Evolutionary conservation across 2,888 invertebrate genomes (phyloP).

Genomic region (Pyrocoelia pectoralis): DNA sequence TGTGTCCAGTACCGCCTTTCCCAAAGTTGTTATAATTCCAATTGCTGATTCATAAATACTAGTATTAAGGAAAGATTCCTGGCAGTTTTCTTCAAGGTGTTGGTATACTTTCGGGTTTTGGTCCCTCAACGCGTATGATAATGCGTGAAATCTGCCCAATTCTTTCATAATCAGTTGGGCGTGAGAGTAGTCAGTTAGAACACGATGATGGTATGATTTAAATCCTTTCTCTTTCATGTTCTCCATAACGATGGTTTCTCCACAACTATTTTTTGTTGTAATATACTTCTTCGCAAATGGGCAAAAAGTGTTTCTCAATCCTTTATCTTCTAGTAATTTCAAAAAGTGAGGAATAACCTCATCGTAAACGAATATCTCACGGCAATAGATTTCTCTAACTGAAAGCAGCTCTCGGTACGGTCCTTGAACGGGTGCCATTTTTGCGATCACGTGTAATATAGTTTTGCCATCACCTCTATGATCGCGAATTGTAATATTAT

Average conservation of each 20-base stretch:
- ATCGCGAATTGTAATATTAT: not conserved
- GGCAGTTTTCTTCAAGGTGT: not conserved
- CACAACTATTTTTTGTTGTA: not conserved
- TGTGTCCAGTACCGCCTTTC: not conserved
- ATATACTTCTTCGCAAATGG: not conserved
- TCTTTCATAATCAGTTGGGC: slow-evolving; percentile 9
- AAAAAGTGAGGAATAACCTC: not conserved
- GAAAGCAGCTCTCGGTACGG: not conserved
- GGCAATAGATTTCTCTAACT: not conserved
- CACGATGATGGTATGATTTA: not conserved
- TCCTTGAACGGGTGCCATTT: not conserved
- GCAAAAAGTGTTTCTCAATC: not conserved
- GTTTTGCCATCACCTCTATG: not conserved
- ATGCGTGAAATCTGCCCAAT: slow-evolving; percentile 20
- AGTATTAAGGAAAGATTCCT: not conserved
- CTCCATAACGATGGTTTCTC: slow-evolving; percentile 15
- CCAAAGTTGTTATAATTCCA: not conserved
- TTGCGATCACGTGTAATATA: not conserved
- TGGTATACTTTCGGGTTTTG: slow-evolving; percentile 13
- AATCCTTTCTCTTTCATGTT: slow-evolving; percentile 16
- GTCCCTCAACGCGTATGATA: slow-evolving; percentile 23
- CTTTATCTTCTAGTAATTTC: not conserved
- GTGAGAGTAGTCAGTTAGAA: slow-evolving; percentile 1
- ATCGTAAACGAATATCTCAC: not conserved
- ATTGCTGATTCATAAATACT: not conserved